Base-by-base conservation (phyloP, 2,888 invertebrate genomes). In the Tenodera sinensis region DNA sequence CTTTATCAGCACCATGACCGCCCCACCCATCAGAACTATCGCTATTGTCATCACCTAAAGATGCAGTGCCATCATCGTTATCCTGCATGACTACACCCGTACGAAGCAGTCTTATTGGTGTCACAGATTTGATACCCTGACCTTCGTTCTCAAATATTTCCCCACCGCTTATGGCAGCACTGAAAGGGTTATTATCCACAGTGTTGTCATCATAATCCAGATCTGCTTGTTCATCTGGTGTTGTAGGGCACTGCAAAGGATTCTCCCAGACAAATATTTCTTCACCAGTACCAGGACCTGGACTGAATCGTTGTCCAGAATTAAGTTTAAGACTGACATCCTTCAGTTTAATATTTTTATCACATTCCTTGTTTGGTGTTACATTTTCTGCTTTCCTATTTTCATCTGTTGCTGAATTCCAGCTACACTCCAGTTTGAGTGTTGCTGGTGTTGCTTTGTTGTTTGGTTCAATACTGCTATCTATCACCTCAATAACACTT, bases 251-350 rank as follows among this genome's bases (percentile, higher is more conserved):
- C 28, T 96, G 96, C 82, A 97, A 93, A 0, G 97, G 97, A 93
- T 97, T 97, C 92, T 97, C 97, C 97, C 97, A 97, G 34, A 97
- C 93, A 92, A 96, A 97, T 87, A 97, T 96, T 91, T 96, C 96
- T 90, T 93, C 93, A 42, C 90, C 90, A 12, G 88, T 84, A 7
- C 89, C 88, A n/a, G 88, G 47, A 25, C 88, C 89, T 30, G 90
- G 90, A 81, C 90, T 90, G 84, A 87, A 87, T 28, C 87, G 89
- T 25, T 87, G 87, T 15, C 88, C 54, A 27, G 82, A 87, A 27
- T 85, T 83, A n/a, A 83, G 28, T 83, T 83, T 83, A 6, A 47
- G 7, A 42, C 12, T 9, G 47, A 71, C 25, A 71, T 71, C 54
- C 25, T 71, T 71, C 15, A 20, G 54, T 71, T n/a, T 83, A 42